phyloP scores from a whole-genome alignment of 1,140 invertebrate genomes.

The Macrosteles quadrilineatus region DNA sequence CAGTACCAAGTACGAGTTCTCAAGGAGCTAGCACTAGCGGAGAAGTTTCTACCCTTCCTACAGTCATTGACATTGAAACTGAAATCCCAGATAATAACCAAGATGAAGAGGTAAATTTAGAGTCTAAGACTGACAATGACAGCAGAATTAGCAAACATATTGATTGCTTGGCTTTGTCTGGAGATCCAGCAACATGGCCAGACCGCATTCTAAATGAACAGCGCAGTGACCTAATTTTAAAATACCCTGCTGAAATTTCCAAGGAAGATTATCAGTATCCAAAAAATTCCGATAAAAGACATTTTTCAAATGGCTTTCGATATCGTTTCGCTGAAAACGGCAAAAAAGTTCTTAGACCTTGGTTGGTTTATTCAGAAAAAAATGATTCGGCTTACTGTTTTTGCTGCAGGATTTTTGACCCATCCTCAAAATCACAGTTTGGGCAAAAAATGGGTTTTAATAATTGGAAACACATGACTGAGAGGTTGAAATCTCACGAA shows the following conservation, averaged over 20 bases:
- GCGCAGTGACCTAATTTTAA: conserved; percentile 24
- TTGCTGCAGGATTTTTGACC: conserved; percentile 15
- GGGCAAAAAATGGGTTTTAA: conserved; percentile 23
- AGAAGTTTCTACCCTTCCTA: conserved; percentile 10
- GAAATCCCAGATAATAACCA: background rate
- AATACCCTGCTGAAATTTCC: conserved; percentile 47
- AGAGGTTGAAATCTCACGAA: conserved; percentile 28
- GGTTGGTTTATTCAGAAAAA: conserved; percentile 29
- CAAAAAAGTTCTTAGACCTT: conserved; percentile 27
- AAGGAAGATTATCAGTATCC: conserved; percentile 19
- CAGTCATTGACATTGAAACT: background rate
- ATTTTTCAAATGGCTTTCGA: conserved; percentile 15
- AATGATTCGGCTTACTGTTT: conserved; percentile 22
- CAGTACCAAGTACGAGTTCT: background rate
- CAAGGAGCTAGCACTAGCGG: background rate
- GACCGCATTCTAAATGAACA: background rate
- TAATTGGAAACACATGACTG: conserved; percentile 24
- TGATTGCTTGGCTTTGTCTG: conserved; percentile 9
- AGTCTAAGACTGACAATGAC: conserved; percentile 14
- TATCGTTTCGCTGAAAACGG: conserved; percentile 27
- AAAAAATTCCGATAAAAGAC: background rate
- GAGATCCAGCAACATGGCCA: conserved; percentile 13
- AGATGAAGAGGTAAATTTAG: background rate
- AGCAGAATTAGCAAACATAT: conserved; percentile 13
- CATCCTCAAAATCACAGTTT: conserved; percentile 26